Evolutionary conservation across 1,140 invertebrate genomes (phyloP), one percentile per base, ranked within the genome.

Genomic region (Papilio aristodemus): DNA sequence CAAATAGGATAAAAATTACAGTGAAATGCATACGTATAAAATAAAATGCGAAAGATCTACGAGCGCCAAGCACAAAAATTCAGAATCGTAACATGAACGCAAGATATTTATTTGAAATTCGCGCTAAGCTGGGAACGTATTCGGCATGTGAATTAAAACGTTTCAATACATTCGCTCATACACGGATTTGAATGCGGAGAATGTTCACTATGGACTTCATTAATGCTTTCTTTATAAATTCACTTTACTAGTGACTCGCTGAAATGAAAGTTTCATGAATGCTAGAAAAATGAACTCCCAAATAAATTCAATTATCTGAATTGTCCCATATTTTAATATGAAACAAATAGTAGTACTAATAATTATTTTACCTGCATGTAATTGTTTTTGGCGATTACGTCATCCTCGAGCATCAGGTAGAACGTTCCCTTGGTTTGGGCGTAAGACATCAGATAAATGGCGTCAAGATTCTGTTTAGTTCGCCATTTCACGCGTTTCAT

Each of bases 391-490:
- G 97, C 95, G 25, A 99, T 92, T 71, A 99, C 97, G 86, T 99
- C 98, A 89, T 99, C 98, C 92, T 99, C 98, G 8, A 99, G 91
- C 93, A 99, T 97, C 14, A 97, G 93, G 76, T 96, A 96, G 85
- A 96, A 97, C 0, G 94, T 95, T 66, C 95, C 95, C 82, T 95
- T 95, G 0, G 94, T 94, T 78, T 97, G 96, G 9, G 96, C 96
- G 86, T 99, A 99, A 72, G 98, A 96, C 98, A 99, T 99, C 0
- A 99, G 92, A 88, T 97, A 99, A 6, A 97, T 96, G 89, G 97
- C 98, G 87, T 99, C 98, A 50, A 98, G 92, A 90, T 99, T 99
- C 89, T 99, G 98, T 85, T 99, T 99, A 1, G 97, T 98, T 58
- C 98, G 93, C 98, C 98, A 99, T 74, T 95, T 93, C 0, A 99